Evolutionary conservation across 1,140 invertebrate species (phyloP), one percentile per base, ranked within the genome.

Genomic region (Portunus trituberculatus): DNA sequence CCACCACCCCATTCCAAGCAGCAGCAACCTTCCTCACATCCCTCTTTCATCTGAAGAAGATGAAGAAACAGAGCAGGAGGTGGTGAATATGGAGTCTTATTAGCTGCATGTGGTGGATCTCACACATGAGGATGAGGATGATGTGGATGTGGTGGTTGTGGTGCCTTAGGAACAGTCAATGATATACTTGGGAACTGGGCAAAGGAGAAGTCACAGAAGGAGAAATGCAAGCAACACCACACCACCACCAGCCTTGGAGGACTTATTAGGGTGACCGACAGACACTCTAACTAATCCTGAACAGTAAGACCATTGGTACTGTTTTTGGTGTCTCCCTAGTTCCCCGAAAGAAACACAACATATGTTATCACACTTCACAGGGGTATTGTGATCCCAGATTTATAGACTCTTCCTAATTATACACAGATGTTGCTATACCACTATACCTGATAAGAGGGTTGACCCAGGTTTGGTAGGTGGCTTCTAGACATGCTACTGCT

Each of bases 111-210:
- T 94, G 32, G 93, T 94, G 28, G 93, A 94, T 46, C 86, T 94
- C 59, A 94, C 93, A 32, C 45, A 89, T 83, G 93, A 94, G 59
- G 93, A 94, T 39, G 93, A 94, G 48, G 93, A 94, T 83, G 93
- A 94, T 32, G 92, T 93, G 14, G 93, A 94, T 90, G 93, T 94
- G 4, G 93, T 94, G 7, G 93, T 39, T 25, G 67, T 94, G 29
- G 93, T 94, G 0, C 29, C 92, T 20, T 83, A 87, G 31, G 92
- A 93, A 39, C 87, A 94, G 25, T 29, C 93, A 16, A 89, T 94
- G 4, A 94, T 94, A 82, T 94, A 90, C 59, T 29, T 94, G 87
- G 93, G 93, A 8, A 94, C 93, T 16, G 93, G 91, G 31, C 59
- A 90, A 20, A 89, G 93, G 82, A 94, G 93, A 91, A 90, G 39